Evolutionary conservation across 2,113 vertebrate species (phyloP), one percentile per base, ranked within the genome.

Genomic region (Xiphophorus couchianus): DNA sequence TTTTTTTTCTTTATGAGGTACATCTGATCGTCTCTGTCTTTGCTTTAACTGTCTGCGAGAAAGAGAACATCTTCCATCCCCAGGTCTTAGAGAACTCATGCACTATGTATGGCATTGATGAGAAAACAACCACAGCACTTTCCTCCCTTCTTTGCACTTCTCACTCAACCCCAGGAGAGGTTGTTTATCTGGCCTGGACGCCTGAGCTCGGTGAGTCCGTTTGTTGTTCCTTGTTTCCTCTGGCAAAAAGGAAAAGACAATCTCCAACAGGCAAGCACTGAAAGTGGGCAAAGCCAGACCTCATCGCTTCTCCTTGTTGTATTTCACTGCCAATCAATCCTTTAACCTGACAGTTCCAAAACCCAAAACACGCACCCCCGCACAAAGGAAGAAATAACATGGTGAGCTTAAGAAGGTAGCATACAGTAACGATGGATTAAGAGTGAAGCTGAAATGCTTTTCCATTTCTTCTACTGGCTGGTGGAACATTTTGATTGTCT

Each of bases 71-170:
- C 68, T 83, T 80, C 35, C 31, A 28, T 61, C 66, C 62, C 31
- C 35, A 73, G 74, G 77, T 85, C 75, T 75, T 4, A 62, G 63
- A 58, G 65, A 87, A 31, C 81, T 91, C 86, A 84, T 90, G 66
- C 78, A 90, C 73, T 89, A 91, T 92, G 87, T 73, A 91, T 88
- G 88, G 67, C 77, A 90, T 90, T 64, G 82, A 88, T 89, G 81
- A 84, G 76, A 82, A 73, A 87, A 80, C 70, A 90, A 84, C 84
- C 69, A 44, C 69, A 69, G 60, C 66, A 71, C 84, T 80, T 78
- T 66, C 70, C 66, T 62, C 74, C 78, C 73, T 88, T 54, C 69
- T 74, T 70, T 78, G 73, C 85, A 83, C 63, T 80, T 66, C 87
- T 71, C 28, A 0, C 30, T 82, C 71, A 67, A 73, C 88, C 77